Evolutionary conservation across 2,797 vertebrate genomes (phyloP).

Genomic region (Pangasius krempfi): DNA sequence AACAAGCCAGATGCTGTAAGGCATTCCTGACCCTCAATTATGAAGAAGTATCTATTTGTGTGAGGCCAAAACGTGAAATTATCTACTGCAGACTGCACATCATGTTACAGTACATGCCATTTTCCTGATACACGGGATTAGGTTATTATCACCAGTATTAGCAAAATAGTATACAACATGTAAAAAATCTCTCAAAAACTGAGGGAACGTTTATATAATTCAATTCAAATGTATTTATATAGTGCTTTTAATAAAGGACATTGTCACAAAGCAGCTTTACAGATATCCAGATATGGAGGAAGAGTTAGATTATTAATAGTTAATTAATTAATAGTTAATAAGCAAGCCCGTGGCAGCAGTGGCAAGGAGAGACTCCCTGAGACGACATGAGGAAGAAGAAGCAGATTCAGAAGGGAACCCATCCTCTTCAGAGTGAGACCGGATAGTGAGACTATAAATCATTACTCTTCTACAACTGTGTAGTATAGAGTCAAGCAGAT

Average conservation of each 20-base stretch:
- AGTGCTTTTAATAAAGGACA: no score
- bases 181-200: neutral
- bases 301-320: no score
- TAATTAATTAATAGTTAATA: neutral
- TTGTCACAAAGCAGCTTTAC: neutral
- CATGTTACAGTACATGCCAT: neutral
- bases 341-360: neutral
- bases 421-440: neutral
- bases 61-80: neutral
- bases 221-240: neutral
- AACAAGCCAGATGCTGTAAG: slow-evolving; percentile 11
- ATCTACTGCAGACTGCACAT: neutral
- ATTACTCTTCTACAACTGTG: neutral
- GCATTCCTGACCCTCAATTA: neutral
- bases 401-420: neutral
- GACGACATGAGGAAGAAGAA: neutral
- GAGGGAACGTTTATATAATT: neutral
- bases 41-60: neutral
- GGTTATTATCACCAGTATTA: neutral
- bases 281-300: neutral
- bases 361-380: neutral
- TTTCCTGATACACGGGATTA: neutral
- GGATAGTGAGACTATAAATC: neutral
- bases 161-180: no score
- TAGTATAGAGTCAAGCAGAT: neutral